Evolutionary conservation across 1,140 invertebrate genomes (phyloP), one percentile per base, ranked within the genome.

Genomic region (Calliphora vicina): DNA sequence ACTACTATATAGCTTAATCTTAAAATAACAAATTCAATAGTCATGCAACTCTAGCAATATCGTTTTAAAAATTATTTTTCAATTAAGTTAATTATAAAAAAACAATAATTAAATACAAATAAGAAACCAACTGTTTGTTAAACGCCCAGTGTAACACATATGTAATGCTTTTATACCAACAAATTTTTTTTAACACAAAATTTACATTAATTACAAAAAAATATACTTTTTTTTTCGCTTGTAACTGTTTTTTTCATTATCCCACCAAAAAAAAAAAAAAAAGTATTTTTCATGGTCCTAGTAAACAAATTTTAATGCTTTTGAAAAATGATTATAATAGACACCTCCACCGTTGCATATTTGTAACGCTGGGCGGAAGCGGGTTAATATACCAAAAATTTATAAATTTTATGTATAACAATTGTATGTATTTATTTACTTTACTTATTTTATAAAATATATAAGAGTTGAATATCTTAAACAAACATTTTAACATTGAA

Each of bases 341-440:
- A 61, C 81, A 84, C 80, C 83, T 82, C 83, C 83, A 84, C 84
- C 81, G 82, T 84, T 83, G 83, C 84, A 80, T 84, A 72, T 87
- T 87, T 84, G 67, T 81, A 86, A 85, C 85, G 86, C 85, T 86
- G 87, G 88, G 88, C 86, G 88, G 88, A 88, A 89, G 86, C 85
- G 84, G 86, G 86, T 84, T 87, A 83, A 82, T 84, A 82, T 78
- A 81, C 43, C 43, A 81, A 25, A 57, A 0, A 57, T 80, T 45
- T 57, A 72, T 43, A 43, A 45, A 80, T 80, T 45, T 17, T 57
- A 57, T 17, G 15, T n/a, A 67, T 17, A 67, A 67, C 57, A 8
- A 67, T 8, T 20, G 17, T 20, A 25, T 67, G 61, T 67, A 67
- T 67, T 0, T 67, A 67, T 67, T 67, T 67, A 67, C 5, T 15